Evolutionary conservation across 2,888 invertebrate species (phyloP).

Genomic region (Perdita meconis): DNA sequence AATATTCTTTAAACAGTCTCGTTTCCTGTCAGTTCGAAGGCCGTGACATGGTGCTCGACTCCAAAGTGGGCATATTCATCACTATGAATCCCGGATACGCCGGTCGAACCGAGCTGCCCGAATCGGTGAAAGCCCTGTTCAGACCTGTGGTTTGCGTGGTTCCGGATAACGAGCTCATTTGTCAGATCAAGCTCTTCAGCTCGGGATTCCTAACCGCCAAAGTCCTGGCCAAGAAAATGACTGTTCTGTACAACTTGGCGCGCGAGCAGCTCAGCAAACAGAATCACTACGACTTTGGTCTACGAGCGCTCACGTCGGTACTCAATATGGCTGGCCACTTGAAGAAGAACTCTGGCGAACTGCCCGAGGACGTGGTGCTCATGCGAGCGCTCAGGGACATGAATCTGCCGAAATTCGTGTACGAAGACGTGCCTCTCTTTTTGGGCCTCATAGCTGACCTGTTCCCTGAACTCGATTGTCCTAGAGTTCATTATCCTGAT

Average conservation of each 20-base stretch:
- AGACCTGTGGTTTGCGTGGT: constrained; percentile 96
- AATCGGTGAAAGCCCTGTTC: constrained; percentile 96
- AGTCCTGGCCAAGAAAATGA: constrained; percentile 97
- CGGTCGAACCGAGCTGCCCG: constrained; percentile 95
- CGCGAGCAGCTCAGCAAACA: constrained; percentile 96
- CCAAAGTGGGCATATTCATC: constrained; percentile 95
- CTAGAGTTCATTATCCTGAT: constrained; percentile 93
- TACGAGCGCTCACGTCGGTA: constrained; percentile 95
- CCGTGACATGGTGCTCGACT: constrained; percentile 92
- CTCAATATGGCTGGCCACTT: constrained; percentile 96
- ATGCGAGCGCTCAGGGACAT: constrained; percentile 96
- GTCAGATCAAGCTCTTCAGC: constrained; percentile 95
- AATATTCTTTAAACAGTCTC: too few relatives aligned
- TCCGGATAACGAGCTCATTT: constrained; percentile 96
- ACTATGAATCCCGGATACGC: constrained; percentile 98
- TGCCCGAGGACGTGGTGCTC: constrained; percentile 93
- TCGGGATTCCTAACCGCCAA: constrained; percentile 96
- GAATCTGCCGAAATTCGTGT: constrained; percentile 97
- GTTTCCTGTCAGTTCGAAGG: constrained; percentile 89
- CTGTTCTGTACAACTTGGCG: constrained; percentile 94
- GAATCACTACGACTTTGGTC: constrained; percentile 97
- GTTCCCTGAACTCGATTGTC: constrained; percentile 96
- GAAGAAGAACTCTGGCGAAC: constrained; percentile 90
- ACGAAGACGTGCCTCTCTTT: constrained; percentile 95
- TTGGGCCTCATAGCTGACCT: constrained; percentile 94